Base-by-base conservation (phyloP, 2,888 invertebrate species). In the Eristalinus aeneus region DNA sequence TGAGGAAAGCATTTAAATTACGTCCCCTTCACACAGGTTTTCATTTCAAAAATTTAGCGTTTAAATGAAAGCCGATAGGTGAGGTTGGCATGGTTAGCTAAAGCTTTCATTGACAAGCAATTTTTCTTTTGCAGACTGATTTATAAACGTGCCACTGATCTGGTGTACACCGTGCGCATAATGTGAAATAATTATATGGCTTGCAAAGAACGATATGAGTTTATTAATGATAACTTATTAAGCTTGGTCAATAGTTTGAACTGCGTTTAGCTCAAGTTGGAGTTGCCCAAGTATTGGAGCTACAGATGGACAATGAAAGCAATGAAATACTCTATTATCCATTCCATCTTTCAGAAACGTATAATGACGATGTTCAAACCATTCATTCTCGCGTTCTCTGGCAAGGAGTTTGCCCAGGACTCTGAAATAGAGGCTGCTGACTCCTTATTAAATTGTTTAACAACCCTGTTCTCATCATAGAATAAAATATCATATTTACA, bases 1-100 rank as follows among this genome's bases (percentile, higher is more conserved):
- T 86, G 0, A 68, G 83, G 0, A 65, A 69, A 1, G 90, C 90
- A 68, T 89, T 88, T 54, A 88, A 89, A 0, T 8, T 60, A 69
- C 1, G 82, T 81, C 10, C 2, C 75, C 10, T 72, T 76, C 10
- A 67, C 79, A 0, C 88, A 0, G 91, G 91, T 73, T 90, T 91
- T 32, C 91, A 91, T 73, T 64, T 81, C 6, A 89, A 89, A 27
- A 91, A 91, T 36, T 75, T 91, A 54, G 90, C 91, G 90, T 90
- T 90, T 12, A 89, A 88, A n/a, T 56, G 69, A 22, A 85, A 72
- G 2, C 63, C 39, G 0, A n/a, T 79, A 79, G 10, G 2, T 76
- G 8, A 88, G 90, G 88, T 80, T 91, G n/a, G 53, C 87, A 67
- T 60, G 20, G 2, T 22, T 36, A 53, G 16, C 4, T 2, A 34